These are phyloP conservation scores for Struthidea cinerea DNA, from an alignment of 2,113 vertebrate species.

Conservation along the genomic window DNA sequence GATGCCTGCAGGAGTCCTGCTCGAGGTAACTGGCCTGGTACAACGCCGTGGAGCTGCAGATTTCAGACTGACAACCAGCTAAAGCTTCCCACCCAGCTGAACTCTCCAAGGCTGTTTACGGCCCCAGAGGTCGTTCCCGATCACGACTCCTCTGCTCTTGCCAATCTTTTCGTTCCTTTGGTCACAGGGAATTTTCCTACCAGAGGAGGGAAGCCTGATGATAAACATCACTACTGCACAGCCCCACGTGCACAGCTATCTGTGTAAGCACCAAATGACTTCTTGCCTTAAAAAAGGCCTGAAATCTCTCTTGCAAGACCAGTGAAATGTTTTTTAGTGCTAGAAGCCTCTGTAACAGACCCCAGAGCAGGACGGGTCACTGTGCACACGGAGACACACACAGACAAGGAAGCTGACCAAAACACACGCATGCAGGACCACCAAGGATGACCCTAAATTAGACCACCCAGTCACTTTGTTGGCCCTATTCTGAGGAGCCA, in stretches of 20 bases:
- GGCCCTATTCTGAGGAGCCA: not conserved
- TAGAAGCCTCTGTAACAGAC: not conserved
- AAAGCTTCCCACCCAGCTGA: not conserved
- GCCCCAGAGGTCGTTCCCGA: not conserved
- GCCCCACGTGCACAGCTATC: not conserved
- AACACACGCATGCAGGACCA: slow-evolving; percentile 30
- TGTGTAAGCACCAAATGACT: not conserved
- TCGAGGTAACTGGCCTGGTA: not conserved
- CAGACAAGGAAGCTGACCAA: not conserved
- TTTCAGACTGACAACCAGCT: not conserved
- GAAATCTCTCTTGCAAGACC: not conserved
- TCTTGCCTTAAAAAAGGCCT: not conserved
- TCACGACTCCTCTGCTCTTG: not conserved
- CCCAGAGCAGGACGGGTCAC: not conserved
- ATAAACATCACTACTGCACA: not conserved
- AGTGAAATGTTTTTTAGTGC: not conserved
- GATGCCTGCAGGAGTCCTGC: not conserved
- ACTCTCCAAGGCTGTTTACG: not conserved
- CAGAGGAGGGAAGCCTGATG: not conserved
- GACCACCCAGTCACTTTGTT: slow-evolving; percentile 55
- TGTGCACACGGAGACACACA: not conserved
- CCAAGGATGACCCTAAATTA: slow-evolving; percentile 43
- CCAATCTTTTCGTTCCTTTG: not conserved
- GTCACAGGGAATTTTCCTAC: not conserved
- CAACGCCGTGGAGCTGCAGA: not conserved